Conservation (phyloP, 37 sponge, comb jelly and placozoan genomes). For the Petrosia ficiformis region DNA sequence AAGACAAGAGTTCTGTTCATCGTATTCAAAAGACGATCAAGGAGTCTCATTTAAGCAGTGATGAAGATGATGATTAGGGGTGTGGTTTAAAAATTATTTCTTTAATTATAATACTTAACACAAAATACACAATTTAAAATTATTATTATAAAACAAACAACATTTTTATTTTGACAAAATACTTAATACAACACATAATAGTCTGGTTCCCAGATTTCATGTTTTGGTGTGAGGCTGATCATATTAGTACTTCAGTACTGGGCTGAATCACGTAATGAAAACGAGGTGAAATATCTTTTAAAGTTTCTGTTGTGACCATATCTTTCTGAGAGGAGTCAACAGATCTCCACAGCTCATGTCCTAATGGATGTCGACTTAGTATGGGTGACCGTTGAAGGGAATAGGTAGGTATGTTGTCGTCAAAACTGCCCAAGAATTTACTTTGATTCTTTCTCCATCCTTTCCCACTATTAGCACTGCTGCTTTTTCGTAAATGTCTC, state of each 20-base stretch:
- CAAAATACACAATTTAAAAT: too few relatives aligned
- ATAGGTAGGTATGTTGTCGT: not conserved
- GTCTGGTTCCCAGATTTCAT: too few relatives aligned
- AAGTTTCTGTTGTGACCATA: not conserved
- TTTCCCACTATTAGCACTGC: not conserved
- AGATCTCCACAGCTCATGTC: not conserved
- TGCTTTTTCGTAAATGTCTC: not conserved
- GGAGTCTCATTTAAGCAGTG: not conserved
- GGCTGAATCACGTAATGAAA: slow-evolving; percentile 1
- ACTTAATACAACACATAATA: too few relatives aligned
- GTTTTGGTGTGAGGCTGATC: too few relatives aligned
- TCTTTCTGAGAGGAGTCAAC: not conserved
- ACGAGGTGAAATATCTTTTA: not conserved
- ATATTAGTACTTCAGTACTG: slow-evolving; percentile 5
- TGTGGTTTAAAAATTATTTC: too few relatives aligned
- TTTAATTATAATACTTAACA: too few relatives aligned
- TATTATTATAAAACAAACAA: too few relatives aligned
- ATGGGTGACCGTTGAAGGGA: slow-evolving; percentile 25
- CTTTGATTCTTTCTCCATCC: slow-evolving; percentile 3
- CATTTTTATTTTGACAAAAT: too few relatives aligned
- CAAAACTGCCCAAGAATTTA: not conserved
- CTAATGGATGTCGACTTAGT: not conserved
- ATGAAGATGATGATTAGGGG: slow-evolving; percentile 22
- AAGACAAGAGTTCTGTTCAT: not conserved
- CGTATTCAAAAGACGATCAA: not conserved